Evolutionary conservation across 1,140 invertebrate species (phyloP).

Genomic region (Platyura marginata): DNA sequence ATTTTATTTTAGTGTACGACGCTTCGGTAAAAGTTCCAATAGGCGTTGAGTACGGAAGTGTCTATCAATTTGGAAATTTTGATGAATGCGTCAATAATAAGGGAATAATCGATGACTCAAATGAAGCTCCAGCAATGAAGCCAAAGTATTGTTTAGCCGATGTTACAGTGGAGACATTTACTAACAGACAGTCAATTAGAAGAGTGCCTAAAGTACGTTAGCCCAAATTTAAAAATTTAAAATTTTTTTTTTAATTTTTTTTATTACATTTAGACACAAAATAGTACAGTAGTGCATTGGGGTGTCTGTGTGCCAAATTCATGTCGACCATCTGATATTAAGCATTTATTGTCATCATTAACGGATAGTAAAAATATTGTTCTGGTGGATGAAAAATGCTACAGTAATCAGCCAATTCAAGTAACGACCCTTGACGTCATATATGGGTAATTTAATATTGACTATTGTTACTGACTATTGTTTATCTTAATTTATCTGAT

Average conservation of each 20-base stretch:
- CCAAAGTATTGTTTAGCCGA: constrained; percentile 43
- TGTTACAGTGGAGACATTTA: constrained; percentile 22
- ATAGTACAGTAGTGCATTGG: constrained; percentile 34
- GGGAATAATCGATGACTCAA: constrained; percentile 11
- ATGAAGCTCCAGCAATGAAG: constrained; percentile 13
- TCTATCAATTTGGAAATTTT: constrained; percentile 45
- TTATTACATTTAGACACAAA: constrained; percentile 10
- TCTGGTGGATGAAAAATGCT: too few relatives aligned
- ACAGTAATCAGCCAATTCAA: too few relatives aligned
- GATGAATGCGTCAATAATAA: constrained; percentile 33
- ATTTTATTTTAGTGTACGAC: constrained; percentile 43
- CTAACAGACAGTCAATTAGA: background rate
- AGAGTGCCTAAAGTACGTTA: too few relatives aligned
- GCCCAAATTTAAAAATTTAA: background rate
- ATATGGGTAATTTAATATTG: too few relatives aligned
- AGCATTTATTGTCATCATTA: too few relatives aligned
- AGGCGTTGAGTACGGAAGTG: constrained; percentile 37
- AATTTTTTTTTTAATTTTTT: background rate
- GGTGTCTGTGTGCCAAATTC: constrained; percentile 39
- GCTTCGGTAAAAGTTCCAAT: constrained; percentile 39
- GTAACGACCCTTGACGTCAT: too few relatives aligned
- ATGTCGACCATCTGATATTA: constrained; percentile 32
- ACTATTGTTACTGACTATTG: too few relatives aligned
- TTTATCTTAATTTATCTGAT: too few relatives aligned
- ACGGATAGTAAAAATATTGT: too few relatives aligned